Base-by-base conservation (phyloP, 2,888 invertebrate genomes). In the Copidosoma aretas region DNA sequence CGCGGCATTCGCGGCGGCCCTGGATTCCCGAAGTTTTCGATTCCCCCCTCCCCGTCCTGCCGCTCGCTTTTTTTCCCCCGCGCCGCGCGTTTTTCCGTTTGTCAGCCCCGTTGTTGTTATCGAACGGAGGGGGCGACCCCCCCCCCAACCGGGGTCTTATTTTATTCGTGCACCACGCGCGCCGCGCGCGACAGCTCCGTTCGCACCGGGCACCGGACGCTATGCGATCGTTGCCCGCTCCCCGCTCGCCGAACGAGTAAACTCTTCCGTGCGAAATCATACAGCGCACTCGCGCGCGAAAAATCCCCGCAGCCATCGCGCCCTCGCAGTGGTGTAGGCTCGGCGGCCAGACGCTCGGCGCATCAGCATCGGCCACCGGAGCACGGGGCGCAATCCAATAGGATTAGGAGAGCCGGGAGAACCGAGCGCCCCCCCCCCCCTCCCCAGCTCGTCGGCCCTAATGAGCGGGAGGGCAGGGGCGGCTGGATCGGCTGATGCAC, bases 391-490 rank as follows among this genome's bases (percentile, higher is more conserved):
- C 65, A 64, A 53, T 65, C 57, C 67, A 72, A 74, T 75, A 66
- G 71, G 77, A 77, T 77, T 77, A 76, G 67, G 74, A 70, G 22
- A 14, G 39, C 32, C 32, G 46, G 19, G 41, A 25, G 21, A 22
- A 25, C 54, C 67, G 71, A 71, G 73, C 25, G n/a, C n/a, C n/a
- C n/a, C n/a, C n/a, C n/a, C n/a, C n/a, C n/a, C n/a, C n/a, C n/a
- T n/a, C n/a, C n/a, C 19, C 12, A 53, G 49, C 49, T 49, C 19
- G n/a, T n/a, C 5, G 49, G 73, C 71, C 71, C 70, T 77, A 76
- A 78, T 77, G 74, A 75, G 74, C 74, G 72, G 75, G 64, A 53
- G 72, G 64, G 71, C 59, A 64, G 64, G 69, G 73, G 72, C 74
- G 70, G 69, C 59, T 67, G 66, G 74, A 73, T 75, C 73, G 73